These are phyloP conservation scores for Sisyra terminalis DNA, from an alignment of 2,888 invertebrate species.

Conservation along the genomic window DNA sequence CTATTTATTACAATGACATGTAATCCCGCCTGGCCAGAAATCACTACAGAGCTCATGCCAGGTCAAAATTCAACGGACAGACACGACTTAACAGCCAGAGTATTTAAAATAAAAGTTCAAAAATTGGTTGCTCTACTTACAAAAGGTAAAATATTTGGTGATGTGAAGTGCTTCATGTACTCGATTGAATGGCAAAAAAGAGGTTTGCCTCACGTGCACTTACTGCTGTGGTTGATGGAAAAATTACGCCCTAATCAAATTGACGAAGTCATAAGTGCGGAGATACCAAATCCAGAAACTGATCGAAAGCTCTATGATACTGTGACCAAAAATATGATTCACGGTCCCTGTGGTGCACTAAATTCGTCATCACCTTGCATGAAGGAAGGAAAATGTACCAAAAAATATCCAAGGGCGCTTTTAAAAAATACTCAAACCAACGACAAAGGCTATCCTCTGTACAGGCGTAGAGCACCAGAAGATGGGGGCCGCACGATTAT, in stretches of 20 bases:
- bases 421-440: constrained; percentile 7
- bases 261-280: constrained; percentile 21
- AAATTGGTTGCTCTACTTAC: constrained; percentile 13
- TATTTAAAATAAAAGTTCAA: constrained; percentile 12
- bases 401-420: constrained; percentile 9
- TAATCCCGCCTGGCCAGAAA: constrained; percentile 13
- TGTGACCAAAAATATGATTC: too few species aligned
- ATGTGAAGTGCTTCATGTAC: constrained; percentile 13
- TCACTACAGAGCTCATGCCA: constrained; percentile 10
- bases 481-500: background rate
- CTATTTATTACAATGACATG: constrained; percentile 15
- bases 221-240: constrained; percentile 18
- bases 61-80: constrained; percentile 9
- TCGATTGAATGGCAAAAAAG: constrained; percentile 19
- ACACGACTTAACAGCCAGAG: constrained; percentile 10
- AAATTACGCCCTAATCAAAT: constrained; percentile 18
- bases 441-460: constrained; percentile 3
- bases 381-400: constrained; percentile 12
- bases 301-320: too few species aligned
- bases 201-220: constrained; percentile 19
- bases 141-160: constrained; percentile 15
- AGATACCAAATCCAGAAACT: constrained; percentile 16
- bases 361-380: too few species aligned
- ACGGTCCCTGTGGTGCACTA: too few species aligned
- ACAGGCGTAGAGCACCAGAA: constrained; percentile 1